Base-by-base conservation (phyloP, 2,888 invertebrate genomes). In the Nomada ruficornis region DNA sequence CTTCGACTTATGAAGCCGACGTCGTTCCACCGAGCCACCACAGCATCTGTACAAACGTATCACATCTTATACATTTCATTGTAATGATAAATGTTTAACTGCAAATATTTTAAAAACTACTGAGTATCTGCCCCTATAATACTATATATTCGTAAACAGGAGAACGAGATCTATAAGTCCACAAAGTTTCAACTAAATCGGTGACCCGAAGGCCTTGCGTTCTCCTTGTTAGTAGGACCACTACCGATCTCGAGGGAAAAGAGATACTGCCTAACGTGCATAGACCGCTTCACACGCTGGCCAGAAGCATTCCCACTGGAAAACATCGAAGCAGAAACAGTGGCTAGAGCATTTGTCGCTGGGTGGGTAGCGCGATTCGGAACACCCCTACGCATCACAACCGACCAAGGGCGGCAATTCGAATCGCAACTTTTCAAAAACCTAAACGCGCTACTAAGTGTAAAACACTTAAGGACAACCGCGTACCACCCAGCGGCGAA, bases 211-310 rank as follows among this genome's bases (percentile, higher is more conserved):
- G n/a, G n/a, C n/a, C n/a, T n/a, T n/a, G n/a, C n/a, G n/a, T n/a
- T n/a, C n/a, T n/a, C n/a, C n/a, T n/a, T n/a, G n/a, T n/a, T n/a
- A n/a, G n/a, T n/a, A n/a, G n/a, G n/a, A n/a, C n/a, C n/a, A n/a
- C 18, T 65, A 23, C 59, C 59, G 18, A 44, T 42, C 1, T 44
- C 63, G 1, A 15, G 36, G 44, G 23, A 4, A 1, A 23, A 50
- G 2, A 52, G 10, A 7, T 74, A 67, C 5, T 67, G 65, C 11
- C 4, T 74, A 0, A 67, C 74, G 1, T 60, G 67, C 52, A 52
- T 73, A 15, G 59, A 74, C n/a, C 29, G 50, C 0, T 64, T 73
- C 10, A 63, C 55, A 11, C 63, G 72, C 0, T 63, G 63, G 72
- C 72, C 57, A 5, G 74, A 73, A 18, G 64, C 2, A 0, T 47